Percentiles rank a stretch among this genome's conserved stretches.
Evolutionary conservation across 2,888 invertebrate genomes (phyloP).

Genomic region (Mythimna ferrago): DNA sequence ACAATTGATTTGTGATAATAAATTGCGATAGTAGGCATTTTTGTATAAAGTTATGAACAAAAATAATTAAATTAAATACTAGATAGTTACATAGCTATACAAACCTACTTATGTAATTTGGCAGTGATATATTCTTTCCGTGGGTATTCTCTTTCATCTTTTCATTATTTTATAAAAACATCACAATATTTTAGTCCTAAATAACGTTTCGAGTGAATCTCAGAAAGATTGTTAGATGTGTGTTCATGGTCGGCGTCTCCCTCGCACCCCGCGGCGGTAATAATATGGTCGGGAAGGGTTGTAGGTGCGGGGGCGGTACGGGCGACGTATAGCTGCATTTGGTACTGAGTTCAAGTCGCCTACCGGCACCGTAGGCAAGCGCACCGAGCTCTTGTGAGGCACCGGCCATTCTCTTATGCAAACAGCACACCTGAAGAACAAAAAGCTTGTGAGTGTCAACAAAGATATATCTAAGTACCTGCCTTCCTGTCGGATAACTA

Average conservation of each 20-base stretch:
- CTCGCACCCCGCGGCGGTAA: constrained; percentile 69
- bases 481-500: not conserved
- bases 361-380: constrained; percentile 51
- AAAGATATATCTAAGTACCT: not conserved
- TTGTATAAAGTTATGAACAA: constrained; percentile 38
- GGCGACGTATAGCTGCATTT: constrained; percentile 69
- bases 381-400: constrained; percentile 56
- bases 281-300: constrained; percentile 57
- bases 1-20: constrained; percentile 27
- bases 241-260: constrained; percentile 72
- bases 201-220: constrained; percentile 57
- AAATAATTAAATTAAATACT: constrained; percentile 55
- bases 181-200: constrained; percentile 62
- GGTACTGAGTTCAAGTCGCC: constrained; percentile 81
- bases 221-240: constrained; percentile 24
- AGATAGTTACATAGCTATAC: constrained; percentile 43
- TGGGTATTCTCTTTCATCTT: constrained; percentile 27
- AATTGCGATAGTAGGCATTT: constrained; percentile 32
- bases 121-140: constrained; percentile 62
- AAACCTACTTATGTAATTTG: constrained; percentile 49
- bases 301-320: constrained; percentile 50
- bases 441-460: constrained; percentile 9
- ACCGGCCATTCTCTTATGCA: constrained; percentile 82
- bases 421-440: constrained; percentile 80
- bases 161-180: constrained; percentile 50